phyloP scores from a whole-genome alignment of 2,797 vertebrate species.

The Hephaestus fuliginosus region DNA sequence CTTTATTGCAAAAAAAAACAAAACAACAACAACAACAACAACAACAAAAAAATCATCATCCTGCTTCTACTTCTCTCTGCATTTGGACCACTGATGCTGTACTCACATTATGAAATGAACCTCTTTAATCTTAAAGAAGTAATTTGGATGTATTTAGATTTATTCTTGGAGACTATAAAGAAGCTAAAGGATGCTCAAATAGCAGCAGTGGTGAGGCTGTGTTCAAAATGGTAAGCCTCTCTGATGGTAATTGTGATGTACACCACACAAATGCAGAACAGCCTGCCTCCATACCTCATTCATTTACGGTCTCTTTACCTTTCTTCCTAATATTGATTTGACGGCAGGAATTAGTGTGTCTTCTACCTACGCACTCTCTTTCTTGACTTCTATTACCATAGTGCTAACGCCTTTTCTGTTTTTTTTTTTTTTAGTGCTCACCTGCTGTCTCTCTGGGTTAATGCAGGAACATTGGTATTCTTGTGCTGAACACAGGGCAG shows the following conservation, averaged over 20 bases:
- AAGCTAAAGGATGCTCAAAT: conserved; percentile 23
- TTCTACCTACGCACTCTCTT: conserved; percentile 37
- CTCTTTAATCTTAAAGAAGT: background rate
- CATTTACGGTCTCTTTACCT: conserved; percentile 47
- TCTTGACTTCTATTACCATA: conserved; percentile 34
- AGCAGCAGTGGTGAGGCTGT: conserved; percentile 3
- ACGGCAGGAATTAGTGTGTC: conserved; percentile 51
- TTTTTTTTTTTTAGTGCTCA: conserved; percentile 33
- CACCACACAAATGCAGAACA: conserved; percentile 26
- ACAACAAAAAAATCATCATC: no score
- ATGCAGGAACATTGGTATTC: conserved; percentile 81
- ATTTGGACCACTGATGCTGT: no score
- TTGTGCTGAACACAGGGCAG: conserved; percentile 71
- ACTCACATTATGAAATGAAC: background rate
- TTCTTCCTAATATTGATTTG: conserved; percentile 58
- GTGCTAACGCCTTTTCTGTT: conserved; percentile 6
- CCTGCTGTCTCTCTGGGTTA: conserved; percentile 68
- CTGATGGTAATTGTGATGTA: conserved; percentile 29
- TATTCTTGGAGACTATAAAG: conserved; percentile 2
- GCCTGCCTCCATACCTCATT: conserved; percentile 21
- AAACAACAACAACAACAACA: no score
- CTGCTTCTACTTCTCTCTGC: no score
- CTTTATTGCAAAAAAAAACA: no score
- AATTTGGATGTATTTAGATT: conserved; percentile 4
- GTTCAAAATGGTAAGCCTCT: conserved; percentile 28